Evolutionary conservation across 23 tunicate genomes (phyloP).

Genomic region (Botrylloides violaceus): DNA sequence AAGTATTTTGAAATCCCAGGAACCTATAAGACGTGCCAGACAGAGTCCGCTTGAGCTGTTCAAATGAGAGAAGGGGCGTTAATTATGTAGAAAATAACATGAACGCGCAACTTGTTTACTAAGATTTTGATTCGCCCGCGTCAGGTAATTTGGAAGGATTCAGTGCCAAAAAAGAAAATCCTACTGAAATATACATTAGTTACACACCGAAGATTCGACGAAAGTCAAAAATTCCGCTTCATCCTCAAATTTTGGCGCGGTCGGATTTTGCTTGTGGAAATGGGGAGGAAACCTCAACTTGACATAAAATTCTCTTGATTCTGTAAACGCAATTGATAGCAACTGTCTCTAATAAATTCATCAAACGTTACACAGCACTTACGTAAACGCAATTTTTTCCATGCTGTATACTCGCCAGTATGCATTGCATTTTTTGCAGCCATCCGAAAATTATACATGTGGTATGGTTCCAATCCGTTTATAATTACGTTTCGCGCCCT

Average conservation of each 20-base stretch:
- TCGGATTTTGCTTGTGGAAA: conserved; percentile 7
- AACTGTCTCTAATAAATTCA: neutral
- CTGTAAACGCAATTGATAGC: neutral
- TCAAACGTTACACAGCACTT: neutral
- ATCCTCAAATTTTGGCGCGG: conserved; percentile 8
- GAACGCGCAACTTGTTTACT: neutral
- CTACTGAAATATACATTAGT: neutral
- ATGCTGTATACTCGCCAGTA: conserved; percentile 6
- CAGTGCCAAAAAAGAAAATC: too few relatives aligned
- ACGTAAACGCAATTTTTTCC: conserved; percentile 18
- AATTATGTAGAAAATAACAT: neutral
- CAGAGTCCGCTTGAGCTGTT: neutral
- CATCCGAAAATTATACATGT: conserved; percentile 20
- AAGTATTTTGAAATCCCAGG: conserved; percentile 7
- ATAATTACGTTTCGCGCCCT: conserved; percentile 1
- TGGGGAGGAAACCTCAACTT: conserved; percentile 4
- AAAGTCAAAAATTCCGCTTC: neutral
- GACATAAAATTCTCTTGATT: conserved; percentile 7
- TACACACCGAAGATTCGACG: conserved; percentile 17
- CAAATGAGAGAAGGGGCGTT: neutral
- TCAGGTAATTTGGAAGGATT: too few relatives aligned
- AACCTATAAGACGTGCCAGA: conserved; percentile 9
- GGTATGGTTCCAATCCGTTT: conserved; percentile 4
- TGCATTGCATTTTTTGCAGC: neutral
- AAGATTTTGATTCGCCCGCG: too few relatives aligned